Evolutionary conservation across 23 tunicate genomes (phyloP), one percentile per base, ranked within the genome.

Genomic region (Aplidium turbinatum): DNA sequence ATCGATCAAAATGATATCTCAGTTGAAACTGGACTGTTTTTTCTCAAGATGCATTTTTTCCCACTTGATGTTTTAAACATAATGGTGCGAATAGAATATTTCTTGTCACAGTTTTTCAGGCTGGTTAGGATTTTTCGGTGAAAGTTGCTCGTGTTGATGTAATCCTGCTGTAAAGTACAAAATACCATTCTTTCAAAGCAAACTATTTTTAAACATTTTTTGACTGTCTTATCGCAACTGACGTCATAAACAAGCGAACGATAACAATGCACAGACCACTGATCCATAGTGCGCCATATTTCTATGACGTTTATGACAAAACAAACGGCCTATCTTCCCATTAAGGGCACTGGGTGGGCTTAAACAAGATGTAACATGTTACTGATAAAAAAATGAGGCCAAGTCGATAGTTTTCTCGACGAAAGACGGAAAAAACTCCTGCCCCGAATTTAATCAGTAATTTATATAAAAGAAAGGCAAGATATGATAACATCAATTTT

Each of bases 201-300:
- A n/a, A n/a, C n/a, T n/a, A n/a, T n/a, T n/a, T n/a, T n/a, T n/a
- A n/a, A n/a, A n/a, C n/a, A n/a, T n/a, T n/a, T n/a, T n/a, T n/a
- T n/a, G n/a, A n/a, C n/a, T n/a, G n/a, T n/a, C 50, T 42, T 42
- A 42, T 42, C 50, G 11, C 50, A 42, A 16, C 50, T 16, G 50
- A 68, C 57, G 75, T 68, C 75, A 68, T 68, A 68, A 68, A 68
- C 75, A 68, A 68, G 35, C 46, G 30, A 24, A 68, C 46, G 42
- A 57, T 68, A 57, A 68, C 75, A 57, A 26, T 68, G 75, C 2
- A 27, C 75, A 68, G 75, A 39, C 75, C 56, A 28, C 31, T 9
- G 55, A 25, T 19, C 56, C 26, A 42, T 42, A 29, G 57, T 55
- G 57, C 57, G 57, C 75, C 35, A 68, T 68, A 68, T 68, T 68